Percentiles rank a stretch among this genome's conserved stretches.
These are phyloP conservation scores for Brachyistius frenatus DNA, from an alignment of 2,113 vertebrate genomes.

Conservation along the genomic window DNA sequence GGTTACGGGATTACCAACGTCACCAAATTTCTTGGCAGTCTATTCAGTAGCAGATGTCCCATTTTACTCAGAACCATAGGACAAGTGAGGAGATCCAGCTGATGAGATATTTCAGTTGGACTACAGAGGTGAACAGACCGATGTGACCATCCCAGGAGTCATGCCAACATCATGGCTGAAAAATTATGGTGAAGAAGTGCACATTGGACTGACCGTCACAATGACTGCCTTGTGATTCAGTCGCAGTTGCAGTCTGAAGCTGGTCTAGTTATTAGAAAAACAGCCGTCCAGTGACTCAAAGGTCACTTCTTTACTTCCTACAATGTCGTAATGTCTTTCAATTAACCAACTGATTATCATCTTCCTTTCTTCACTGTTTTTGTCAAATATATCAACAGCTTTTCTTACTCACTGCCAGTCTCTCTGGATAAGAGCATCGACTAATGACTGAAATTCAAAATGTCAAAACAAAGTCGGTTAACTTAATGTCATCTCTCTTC, in stretches of 20 bases:
- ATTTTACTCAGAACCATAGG: neutral
- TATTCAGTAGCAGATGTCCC: neutral
- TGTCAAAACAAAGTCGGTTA: slow-evolving; percentile 52
- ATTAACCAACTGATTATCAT: slow-evolving; percentile 13
- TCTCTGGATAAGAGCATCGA: slow-evolving; percentile 23
- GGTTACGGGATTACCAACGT: neutral
- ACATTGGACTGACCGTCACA: neutral
- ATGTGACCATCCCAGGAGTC: neutral
- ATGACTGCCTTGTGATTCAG: neutral
- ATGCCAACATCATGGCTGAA: neutral
- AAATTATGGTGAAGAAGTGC: neutral
- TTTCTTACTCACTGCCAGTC: neutral
- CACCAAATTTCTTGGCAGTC: neutral
- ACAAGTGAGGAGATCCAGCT: neutral
- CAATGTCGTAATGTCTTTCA: slow-evolving; percentile 22
- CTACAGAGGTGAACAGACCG: neutral
- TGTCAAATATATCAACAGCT: slow-evolving; percentile 22
- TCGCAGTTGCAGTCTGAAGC: neutral
- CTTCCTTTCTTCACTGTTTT: neutral
- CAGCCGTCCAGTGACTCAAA: neutral
- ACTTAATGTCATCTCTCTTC: slow-evolving; percentile 50
- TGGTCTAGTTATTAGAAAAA: neutral
- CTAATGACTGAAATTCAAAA: slow-evolving; percentile 39
- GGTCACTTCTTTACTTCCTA: slow-evolving; percentile 17
- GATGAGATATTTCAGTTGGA: neutral